Base-by-base conservation (phyloP, 2,797 vertebrate species). In the Dallia pectoralis region DNA sequence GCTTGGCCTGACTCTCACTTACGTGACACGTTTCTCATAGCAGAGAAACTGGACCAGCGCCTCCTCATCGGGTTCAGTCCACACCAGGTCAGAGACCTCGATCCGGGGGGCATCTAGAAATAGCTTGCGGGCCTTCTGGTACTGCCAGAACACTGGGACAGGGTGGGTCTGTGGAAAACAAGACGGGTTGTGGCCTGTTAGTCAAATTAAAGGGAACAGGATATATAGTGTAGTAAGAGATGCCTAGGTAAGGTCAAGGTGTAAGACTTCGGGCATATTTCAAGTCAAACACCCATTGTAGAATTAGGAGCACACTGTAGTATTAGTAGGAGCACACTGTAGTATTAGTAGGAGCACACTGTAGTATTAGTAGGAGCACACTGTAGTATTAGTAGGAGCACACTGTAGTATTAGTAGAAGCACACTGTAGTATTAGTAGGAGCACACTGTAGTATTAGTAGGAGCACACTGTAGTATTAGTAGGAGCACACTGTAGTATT, bases 61-160 rank as follows among this genome's bases (percentile, higher is more conserved):
- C 36, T 94, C 90, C 74, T 94, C 93, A 15, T 96, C 88, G 0
- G 91, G 93, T 63, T 93, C 91, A 0, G 44, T 78, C 94, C 94
- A 95, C 47, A 70, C 78, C 22, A 92, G 82, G 0, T 88, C 72
- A 33, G 91, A 89, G 19, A 64, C 53, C 0, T 62, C 73, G 0
- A 74, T 73, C 59, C 83, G 77, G 18, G 83, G 79, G 0, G 77
- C 47, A 14, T 91, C 79, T 79, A 94, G 80, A 81, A 96, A 95
- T 30, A 95, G 86, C 47, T 74, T 79, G n/a, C 93, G 90, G 0
- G 93, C 92, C 61, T 93, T 90, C 61, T 87, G 65, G 81, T 91
- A 95, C 49, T 87, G 83, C 94, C 94, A 94, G 0, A 36, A 71
- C 27, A 64, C 2, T 74, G 94, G 94, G 6, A 93, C 83, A 2